Evolutionary conservation across 2,888 invertebrate species (phyloP).

Genomic region (Achlya flavicornis): DNA sequence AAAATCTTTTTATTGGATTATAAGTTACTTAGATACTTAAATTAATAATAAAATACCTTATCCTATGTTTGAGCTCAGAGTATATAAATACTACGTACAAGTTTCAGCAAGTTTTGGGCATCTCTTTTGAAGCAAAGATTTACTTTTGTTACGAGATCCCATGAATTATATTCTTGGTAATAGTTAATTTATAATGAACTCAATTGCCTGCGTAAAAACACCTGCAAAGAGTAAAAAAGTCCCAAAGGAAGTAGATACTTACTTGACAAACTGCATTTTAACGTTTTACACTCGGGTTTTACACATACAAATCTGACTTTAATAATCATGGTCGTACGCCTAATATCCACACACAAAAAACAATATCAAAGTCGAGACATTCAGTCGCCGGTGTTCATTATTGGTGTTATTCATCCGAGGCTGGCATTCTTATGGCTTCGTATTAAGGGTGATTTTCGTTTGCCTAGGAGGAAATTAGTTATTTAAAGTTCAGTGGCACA

Average conservation of each 20-base stretch:
- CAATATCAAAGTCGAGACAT: slow-evolving; percentile 74
- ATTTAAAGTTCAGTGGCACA: slow-evolving; percentile 43
- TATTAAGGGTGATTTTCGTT: slow-evolving; percentile 49
- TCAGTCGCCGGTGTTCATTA: slow-evolving; percentile 62
- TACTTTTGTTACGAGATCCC: too few relatives aligned
- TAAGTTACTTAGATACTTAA: too few relatives aligned
- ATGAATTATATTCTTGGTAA: too few relatives aligned
- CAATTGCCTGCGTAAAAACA: slow-evolving; percentile 23
- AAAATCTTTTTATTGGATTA: slow-evolving; percentile 12
- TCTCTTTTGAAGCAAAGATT: too few relatives aligned
- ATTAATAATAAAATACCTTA: too few relatives aligned
- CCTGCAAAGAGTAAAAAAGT: slow-evolving; percentile 30
- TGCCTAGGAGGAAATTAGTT: slow-evolving; percentile 39
- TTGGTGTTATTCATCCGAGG: slow-evolving; percentile 7
- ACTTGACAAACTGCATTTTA: slow-evolving; percentile 47
- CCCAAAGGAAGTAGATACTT: slow-evolving; percentile 40
- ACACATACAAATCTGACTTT: slow-evolving; percentile 54
- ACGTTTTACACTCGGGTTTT: slow-evolving; percentile 32
- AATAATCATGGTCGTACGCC: slow-evolving; percentile 56
- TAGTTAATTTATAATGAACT: neutral
- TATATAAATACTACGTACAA: too few relatives aligned
- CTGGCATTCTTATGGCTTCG: slow-evolving; percentile 40
- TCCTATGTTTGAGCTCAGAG: too few relatives aligned
- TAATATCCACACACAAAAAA: slow-evolving; percentile 63
- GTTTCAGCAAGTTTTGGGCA: too few relatives aligned